A percentile compares a stretch with the other conserved stretches of the same genome.
These are phyloP conservation scores for Pyrrhia umbra DNA, from an alignment of 2,888 invertebrate species.

Conservation along the genomic window DNA sequence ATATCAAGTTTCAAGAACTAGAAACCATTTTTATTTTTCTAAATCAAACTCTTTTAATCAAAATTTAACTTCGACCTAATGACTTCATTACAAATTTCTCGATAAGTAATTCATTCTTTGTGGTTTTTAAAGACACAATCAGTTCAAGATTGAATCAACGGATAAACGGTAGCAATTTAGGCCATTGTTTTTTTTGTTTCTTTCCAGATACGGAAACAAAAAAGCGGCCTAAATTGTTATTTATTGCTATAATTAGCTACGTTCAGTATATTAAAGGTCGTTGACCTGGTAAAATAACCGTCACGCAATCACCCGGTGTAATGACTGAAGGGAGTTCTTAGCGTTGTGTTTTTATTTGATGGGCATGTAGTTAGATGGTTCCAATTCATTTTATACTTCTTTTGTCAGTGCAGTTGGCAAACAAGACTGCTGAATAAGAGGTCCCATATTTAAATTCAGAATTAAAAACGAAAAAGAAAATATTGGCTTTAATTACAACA, in stretches of 20 bases:
- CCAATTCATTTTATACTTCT: slow-evolving; percentile 13
- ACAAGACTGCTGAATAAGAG: too few relatives aligned
- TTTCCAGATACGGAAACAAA: slow-evolving; percentile 44
- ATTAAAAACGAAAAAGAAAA: too few relatives aligned
- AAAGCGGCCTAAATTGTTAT: slow-evolving; percentile 55
- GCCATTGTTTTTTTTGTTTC: not conserved
- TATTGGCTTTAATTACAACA: too few relatives aligned
- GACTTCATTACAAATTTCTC: not conserved
- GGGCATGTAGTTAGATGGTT: slow-evolving; percentile 5
- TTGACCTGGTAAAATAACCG: slow-evolving; percentile 60
- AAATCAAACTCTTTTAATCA: not conserved
- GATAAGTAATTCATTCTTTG: not conserved
- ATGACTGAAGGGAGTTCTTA: slow-evolving; percentile 50
- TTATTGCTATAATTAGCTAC: slow-evolving; percentile 60
- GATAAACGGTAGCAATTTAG: slow-evolving; percentile 29
- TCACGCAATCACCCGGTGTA: slow-evolving; percentile 67
- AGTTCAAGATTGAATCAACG: slow-evolving; percentile 15
- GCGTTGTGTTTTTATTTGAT: slow-evolving; percentile 31
- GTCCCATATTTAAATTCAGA: too few relatives aligned
- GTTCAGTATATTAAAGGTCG: slow-evolving; percentile 61
- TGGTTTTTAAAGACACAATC: slow-evolving; percentile 1
- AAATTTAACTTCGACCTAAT: too few relatives aligned
- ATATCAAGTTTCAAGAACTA: not conserved
- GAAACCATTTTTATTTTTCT: not conserved
- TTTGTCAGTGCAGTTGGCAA: too few relatives aligned